Base-by-base conservation (phyloP, 2,113 vertebrate genomes). In the Gopherus flavomarginatus region DNA sequence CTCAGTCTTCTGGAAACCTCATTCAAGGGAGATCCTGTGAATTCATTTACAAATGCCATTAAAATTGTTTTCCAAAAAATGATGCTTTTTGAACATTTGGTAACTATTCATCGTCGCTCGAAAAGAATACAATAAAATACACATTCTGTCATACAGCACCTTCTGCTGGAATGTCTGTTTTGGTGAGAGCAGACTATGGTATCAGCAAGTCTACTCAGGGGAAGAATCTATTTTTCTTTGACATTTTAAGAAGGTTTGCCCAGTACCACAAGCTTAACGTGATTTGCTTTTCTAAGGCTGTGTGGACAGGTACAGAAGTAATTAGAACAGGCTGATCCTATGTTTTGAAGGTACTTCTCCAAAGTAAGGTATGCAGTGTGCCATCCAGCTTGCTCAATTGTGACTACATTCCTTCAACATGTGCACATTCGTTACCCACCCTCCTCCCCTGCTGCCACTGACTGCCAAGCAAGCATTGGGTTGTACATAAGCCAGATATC, bases 41-140 rank as follows among this genome's bases (percentile, higher is more conserved):
- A 57, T 82, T 90, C 85, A 91, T 93, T 90, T 94, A 69, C 5
- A 78, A 88, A 89, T 31, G 22, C n/a, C 72, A 24, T 59, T 87
- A 83, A 72, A 69, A 27, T 69, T 2, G 1, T 27, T 80, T 29
- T 21, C 24, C 2, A 17, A n/a, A 31, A 87, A 50, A 81, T 53
- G 11, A 38, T 42, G 16, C 10, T 89, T 77, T 88, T 83, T 80
- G 62, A 75, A 22, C 69, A 53, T 89, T 90, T 90, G 16, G 87
- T 93, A 86, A 84, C 35, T 62, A 27, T 62, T 92, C 11, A 26
- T 38, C 6, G 17, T 87, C 87, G 88, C 44, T 90, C 87, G 62
- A 49, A 93, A 83, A 79, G 17, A 38, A 22, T 38, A 38, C 35
- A 85, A 5, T 42, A 49, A 82, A 84, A 95, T 86, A 0, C 44